These are phyloP conservation scores for Xylocopa sonorina DNA, from an alignment of 1,140 invertebrate species.

Conservation along the genomic window DNA sequence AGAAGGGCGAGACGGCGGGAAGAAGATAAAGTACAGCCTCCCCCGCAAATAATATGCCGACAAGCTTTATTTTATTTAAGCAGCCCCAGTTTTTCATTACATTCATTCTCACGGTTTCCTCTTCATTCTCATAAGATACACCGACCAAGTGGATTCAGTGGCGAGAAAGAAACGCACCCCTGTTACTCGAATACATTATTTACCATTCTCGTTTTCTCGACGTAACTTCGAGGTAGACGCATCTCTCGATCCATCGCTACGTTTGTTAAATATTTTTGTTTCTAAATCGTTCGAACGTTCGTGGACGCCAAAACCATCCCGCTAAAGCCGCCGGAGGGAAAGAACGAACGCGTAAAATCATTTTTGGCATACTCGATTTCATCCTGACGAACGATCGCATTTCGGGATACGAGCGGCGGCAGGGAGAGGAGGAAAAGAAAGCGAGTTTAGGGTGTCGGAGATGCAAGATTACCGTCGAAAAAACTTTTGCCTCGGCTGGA, in stretches of 20 bases:
- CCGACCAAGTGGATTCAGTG: slow-evolving; percentile 39
- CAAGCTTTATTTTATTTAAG: slow-evolving; percentile 82
- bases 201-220: slow-evolving; percentile 77
- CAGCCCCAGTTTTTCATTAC: slow-evolving; percentile 81
- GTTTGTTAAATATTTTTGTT: no score
- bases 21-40: slow-evolving; percentile 60
- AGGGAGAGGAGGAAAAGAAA: slow-evolving; percentile 26
- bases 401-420: slow-evolving; percentile 52
- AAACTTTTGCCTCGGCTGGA: slow-evolving; percentile 58
- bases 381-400: slow-evolving; percentile 64
- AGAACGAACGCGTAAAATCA: slow-evolving; percentile 46
- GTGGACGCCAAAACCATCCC: neutral
- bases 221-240: no score
- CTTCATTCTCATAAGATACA: slow-evolving; percentile 64
- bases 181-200: slow-evolving; percentile 79
- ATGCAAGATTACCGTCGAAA: slow-evolving; percentile 70
- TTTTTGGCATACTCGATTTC: slow-evolving; percentile 69
- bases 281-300: no score
- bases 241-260: no score
- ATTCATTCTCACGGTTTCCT: slow-evolving; percentile 75
- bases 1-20: slow-evolving; percentile 18
- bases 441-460: slow-evolving; percentile 53
- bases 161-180: slow-evolving; percentile 59
- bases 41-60: slow-evolving; percentile 78
- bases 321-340: no score